Evolutionary conservation across 2,113 vertebrate species (phyloP), one percentile per base, ranked within the genome.

Genomic region (Osmerus eperlanus): DNA sequence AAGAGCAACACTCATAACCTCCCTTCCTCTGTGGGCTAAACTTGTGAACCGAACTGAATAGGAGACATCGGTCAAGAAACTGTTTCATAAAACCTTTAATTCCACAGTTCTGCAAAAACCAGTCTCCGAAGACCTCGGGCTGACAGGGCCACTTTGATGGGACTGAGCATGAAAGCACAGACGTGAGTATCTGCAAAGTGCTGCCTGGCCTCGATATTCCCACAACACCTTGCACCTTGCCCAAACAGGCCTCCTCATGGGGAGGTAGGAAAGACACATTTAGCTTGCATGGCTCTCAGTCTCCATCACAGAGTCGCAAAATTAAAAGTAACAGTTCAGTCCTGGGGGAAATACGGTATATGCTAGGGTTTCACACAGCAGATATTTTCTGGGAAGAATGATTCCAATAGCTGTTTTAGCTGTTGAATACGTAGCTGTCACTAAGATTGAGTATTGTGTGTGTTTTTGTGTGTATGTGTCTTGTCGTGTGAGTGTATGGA

Each of bases 171-270:
- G 78, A 89, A 89, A 87, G 85, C 76, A 0, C 72, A 67, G 51
- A 71, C 71, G 81, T 83, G 81, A 85, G 84, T 90, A 88, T 89
- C 84, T 85, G 85, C 72, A 85, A 87, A 88, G 84, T 86, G 83
- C 89, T 87, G 83, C 84, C 32, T 60, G 77, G 82, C 76, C 81
- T 84, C 61, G 36, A 58, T 55, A 68, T 73, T 82, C 80, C 84
- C 84, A 83, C 71, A 85, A 78, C 67, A 65, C 75, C 75, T 74
- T 68, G 71, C 83, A 81, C 77, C 78, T 80, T 56, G 12, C 81
- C 76, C 36, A 79, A 87, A 87, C 78, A 78, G 70, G 74, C 55
- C 21, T 81, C 83, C 79, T 78, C 60, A 73, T 67, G 60, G 32
- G 58, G 47, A 70, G 51, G 54, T 63, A 68, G 7, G 32, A 77